Percentiles rank a stretch among this genome's conserved stretches.
Evolutionary conservation across 2,888 invertebrate species (phyloP).

Genomic region (Piscicola geometra): DNA sequence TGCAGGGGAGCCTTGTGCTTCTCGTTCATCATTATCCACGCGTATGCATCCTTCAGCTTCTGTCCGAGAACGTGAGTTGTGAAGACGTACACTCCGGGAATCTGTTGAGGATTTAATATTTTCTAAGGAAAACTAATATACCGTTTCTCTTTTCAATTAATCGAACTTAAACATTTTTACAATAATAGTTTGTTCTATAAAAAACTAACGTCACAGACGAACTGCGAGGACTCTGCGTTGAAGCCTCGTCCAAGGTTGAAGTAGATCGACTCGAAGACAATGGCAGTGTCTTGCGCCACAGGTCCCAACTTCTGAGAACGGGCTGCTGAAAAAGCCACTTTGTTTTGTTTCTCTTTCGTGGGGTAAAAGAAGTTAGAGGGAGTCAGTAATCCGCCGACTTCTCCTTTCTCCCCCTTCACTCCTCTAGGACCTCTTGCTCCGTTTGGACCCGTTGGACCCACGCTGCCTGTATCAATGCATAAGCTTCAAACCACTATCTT

Average conservation of each 20-base stretch:
- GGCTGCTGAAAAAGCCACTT: constrained; percentile 52
- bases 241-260: constrained; percentile 52
- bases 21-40: constrained; percentile 54
- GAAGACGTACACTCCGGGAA: constrained; percentile 53
- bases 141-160: too few relatives aligned
- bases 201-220: constrained; percentile 47
- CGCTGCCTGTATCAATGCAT: background rate
- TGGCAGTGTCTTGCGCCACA: constrained; percentile 51
- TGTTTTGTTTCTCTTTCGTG: background rate
- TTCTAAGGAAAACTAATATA: too few relatives aligned
- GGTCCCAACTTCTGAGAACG: constrained; percentile 52
- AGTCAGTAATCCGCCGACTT: background rate
- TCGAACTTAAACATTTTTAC: background rate
- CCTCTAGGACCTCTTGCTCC: constrained; percentile 47
- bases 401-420: constrained; percentile 34
- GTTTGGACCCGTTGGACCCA: constrained; percentile 47
- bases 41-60: constrained; percentile 51
- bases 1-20: constrained; percentile 52
- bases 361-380: background rate
- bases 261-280: constrained; percentile 51
- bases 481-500: too few relatives aligned
- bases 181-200: background rate
- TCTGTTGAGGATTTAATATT: background rate
- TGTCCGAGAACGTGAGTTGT: constrained; percentile 52
- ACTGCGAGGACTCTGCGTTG: constrained; percentile 51